A percentile compares a stretch with the other conserved stretches of the same genome.
These are phyloP conservation scores for Pluvianellus socialis DNA, from an alignment of 2,113 vertebrate species.

Conservation along the genomic window DNA sequence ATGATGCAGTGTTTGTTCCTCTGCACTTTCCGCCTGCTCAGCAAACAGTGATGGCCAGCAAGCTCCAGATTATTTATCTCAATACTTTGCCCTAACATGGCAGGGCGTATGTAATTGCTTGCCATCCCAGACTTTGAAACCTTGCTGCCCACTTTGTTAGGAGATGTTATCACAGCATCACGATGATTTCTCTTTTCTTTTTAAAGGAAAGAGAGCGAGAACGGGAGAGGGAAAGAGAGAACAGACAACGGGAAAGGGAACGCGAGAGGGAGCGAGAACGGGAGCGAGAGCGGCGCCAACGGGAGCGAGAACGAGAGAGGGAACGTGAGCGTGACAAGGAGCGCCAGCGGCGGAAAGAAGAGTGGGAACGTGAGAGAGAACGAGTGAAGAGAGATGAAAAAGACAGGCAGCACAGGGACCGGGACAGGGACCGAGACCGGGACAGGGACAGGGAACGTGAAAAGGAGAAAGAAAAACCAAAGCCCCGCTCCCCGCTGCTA, in stretches of 20 bases:
- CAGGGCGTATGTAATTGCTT: accelerated
- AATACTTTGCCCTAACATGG: accelerated
- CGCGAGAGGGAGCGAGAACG: slow-evolving; percentile 86
- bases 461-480: slow-evolving; percentile 90
- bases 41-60: not conserved
- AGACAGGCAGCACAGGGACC: slow-evolving; percentile 75
- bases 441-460: slow-evolving; percentile 87
- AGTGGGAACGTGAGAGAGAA: slow-evolving; percentile 77
- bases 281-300: slow-evolving; percentile 86
- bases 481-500: slow-evolving; percentile 85
- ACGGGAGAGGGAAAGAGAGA: slow-evolving; percentile 85
- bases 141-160: accelerated
- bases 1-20: not conserved
- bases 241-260: slow-evolving; percentile 86
- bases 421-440: slow-evolving; percentile 53
- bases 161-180: accelerated
- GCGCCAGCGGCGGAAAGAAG: slow-evolving; percentile 84
- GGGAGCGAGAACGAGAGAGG: slow-evolving; percentile 89
- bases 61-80: not conserved
- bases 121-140: not conserved
- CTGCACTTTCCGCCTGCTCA: not conserved
- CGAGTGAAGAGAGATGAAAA: slow-evolving; percentile 80
- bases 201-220: slow-evolving; percentile 87
- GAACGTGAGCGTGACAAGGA: slow-evolving; percentile 94
- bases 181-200: not conserved